Conservation (phyloP, 2,113 vertebrate genomes). For the Heliornis fulica region DNA sequence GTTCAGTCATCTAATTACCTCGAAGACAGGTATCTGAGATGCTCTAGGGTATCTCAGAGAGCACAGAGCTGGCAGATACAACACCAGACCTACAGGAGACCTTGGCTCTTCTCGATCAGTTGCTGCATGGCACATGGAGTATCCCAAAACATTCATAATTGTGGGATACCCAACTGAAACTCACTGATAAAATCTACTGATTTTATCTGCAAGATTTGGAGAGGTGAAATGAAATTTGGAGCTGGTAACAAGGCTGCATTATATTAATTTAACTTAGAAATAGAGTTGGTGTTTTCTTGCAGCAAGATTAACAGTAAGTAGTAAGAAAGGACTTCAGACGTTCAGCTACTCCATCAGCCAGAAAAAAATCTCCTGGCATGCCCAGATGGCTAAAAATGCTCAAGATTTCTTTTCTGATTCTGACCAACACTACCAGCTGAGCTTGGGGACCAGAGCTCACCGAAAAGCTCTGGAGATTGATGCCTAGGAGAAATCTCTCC, state of each 20-base stretch:
- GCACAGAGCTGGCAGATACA: not conserved
- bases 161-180: not conserved
- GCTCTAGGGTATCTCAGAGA: not conserved
- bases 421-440: not conserved
- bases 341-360: too few relatives aligned
- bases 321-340: too few relatives aligned
- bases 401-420: not conserved
- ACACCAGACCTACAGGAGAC: not conserved
- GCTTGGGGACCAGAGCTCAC: not conserved
- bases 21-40: not conserved
- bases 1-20: not conserved
- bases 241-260: not conserved
- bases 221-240: not conserved
- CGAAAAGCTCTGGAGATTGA: not conserved
- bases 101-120: not conserved
- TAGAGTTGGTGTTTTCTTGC: not conserved
- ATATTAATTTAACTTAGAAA: not conserved
- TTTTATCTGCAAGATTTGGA: not conserved
- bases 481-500: not conserved
- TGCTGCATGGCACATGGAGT: not conserved
- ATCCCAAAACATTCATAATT: not conserved
- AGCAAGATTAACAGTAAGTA: too few relatives aligned
- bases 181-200: not conserved
- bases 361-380: too few relatives aligned
- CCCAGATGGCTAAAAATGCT: not conserved